Evolutionary conservation across 1,140 invertebrate genomes (phyloP).

Genomic region (Zaprionus africanus): DNA sequence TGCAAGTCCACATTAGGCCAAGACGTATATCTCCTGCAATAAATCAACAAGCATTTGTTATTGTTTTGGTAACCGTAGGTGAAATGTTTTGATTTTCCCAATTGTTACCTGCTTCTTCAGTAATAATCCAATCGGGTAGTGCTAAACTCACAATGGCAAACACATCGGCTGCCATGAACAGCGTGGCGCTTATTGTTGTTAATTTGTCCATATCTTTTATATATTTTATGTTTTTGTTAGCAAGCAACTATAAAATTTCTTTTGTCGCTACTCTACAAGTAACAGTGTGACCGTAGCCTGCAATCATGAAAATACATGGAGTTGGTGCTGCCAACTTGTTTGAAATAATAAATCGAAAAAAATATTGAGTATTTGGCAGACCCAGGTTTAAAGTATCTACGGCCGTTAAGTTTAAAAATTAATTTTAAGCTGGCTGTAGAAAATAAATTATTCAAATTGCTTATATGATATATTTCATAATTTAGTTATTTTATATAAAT

Average conservation of each 20-base stretch:
- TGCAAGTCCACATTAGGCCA: constrained; percentile 96
- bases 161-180: constrained; percentile 96
- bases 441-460: neutral
- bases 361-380: no score
- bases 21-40: constrained; percentile 89
- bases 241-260: constrained; percentile 13
- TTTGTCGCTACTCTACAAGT: constrained; percentile 23
- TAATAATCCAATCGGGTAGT: constrained; percentile 98
- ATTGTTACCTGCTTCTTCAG: constrained; percentile 91
- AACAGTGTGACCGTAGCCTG: constrained; percentile 20
- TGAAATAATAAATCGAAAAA: neutral
- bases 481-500: neutral
- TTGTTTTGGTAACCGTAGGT: neutral
- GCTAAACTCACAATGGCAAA: constrained; percentile 97
- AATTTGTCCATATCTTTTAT: constrained; percentile 92
- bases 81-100: constrained; percentile 1
- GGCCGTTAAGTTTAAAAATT: neutral
- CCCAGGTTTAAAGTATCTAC: no score
- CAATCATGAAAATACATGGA: neutral
- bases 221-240: constrained; percentile 17
- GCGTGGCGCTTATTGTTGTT: constrained; percentile 94
- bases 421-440: neutral
- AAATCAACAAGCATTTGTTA: constrained; percentile 23
- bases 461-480: neutral
- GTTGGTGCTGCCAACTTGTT: constrained; percentile 20